phyloP scores from a whole-genome alignment of 2,113 vertebrate species.

The Cynocephalus volans region DNA sequence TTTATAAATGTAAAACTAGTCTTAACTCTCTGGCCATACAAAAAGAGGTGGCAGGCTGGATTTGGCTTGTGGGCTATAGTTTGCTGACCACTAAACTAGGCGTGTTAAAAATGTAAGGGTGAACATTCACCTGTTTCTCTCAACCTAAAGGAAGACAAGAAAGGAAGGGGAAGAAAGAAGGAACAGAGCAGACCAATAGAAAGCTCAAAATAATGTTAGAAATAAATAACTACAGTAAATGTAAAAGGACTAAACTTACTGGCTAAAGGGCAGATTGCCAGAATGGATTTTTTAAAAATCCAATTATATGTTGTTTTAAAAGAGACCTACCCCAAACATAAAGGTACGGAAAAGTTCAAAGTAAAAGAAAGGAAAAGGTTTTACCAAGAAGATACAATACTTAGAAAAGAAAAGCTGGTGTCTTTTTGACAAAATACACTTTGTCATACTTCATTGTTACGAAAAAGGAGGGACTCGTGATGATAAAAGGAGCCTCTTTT shows the following conservation, averaged over 20 bases:
- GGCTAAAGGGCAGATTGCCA: neutral
- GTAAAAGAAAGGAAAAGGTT: neutral
- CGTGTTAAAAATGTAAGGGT: neutral
- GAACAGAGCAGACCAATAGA: neutral
- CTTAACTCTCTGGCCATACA: neutral
- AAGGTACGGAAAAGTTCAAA: neutral
- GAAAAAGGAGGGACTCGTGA: neutral
- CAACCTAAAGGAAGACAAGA: neutral
- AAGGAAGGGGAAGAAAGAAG: neutral
- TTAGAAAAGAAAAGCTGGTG: constrained; percentile 7
- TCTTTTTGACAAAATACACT: neutral
- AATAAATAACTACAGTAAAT: neutral
- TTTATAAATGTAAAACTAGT: neutral
- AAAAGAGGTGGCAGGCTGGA: neutral
- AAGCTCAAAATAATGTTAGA: constrained; percentile 22
- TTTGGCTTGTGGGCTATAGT: neutral
- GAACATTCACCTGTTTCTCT: neutral
- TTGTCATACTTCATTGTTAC: neutral
- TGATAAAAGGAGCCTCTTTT: neutral
- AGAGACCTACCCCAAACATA: constrained; percentile 1
- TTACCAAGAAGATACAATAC: neutral
- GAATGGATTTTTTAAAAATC: neutral
- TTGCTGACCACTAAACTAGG: neutral
- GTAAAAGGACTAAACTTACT: neutral
- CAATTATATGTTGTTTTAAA: constrained; percentile 28